These are phyloP conservation scores for Epirrita christyi DNA, from an alignment of 2,888 invertebrate genomes.

Conservation along the genomic window DNA sequence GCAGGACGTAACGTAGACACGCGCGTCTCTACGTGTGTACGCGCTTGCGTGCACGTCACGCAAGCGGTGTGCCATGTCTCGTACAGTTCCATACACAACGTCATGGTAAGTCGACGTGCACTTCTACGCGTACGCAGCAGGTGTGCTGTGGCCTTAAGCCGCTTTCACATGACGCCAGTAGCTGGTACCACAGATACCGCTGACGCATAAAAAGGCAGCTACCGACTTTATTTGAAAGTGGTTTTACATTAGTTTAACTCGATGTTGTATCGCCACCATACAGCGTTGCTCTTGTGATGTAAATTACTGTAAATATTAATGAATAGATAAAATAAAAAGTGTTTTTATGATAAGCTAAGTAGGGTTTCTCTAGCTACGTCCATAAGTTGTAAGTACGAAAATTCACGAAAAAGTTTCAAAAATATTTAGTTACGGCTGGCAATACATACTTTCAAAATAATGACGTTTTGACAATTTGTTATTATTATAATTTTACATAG, in stretches of 20 bases:
- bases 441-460: slow-evolving; percentile 51
- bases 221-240: neutral
- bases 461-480: slow-evolving; percentile 69
- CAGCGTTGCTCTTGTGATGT: slow-evolving; percentile 75
- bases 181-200: neutral
- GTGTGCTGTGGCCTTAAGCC: no score
- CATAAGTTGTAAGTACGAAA: slow-evolving; percentile 72
- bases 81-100: no score
- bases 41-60: no score
- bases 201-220: neutral
- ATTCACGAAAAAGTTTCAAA: slow-evolving; percentile 49
- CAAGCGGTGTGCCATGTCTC: no score
- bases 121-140: no score
- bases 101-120: no score
- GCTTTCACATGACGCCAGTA: slow-evolving; percentile 7
- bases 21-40: no score
- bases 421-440: slow-evolving; percentile 47
- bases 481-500: slow-evolving; percentile 60
- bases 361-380: slow-evolving; percentile 55
- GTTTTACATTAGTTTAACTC: slow-evolving; percentile 54
- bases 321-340: slow-evolving; percentile 56
- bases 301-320: slow-evolving; percentile 81
- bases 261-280: slow-evolving; percentile 62
- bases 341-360: slow-evolving; percentile 63
- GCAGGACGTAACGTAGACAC: no score